Percentiles rank a stretch among this genome's conserved stretches.
Conservation (phyloP, 2,888 invertebrate genomes). For the Eucriotettix oculatus region DNA sequence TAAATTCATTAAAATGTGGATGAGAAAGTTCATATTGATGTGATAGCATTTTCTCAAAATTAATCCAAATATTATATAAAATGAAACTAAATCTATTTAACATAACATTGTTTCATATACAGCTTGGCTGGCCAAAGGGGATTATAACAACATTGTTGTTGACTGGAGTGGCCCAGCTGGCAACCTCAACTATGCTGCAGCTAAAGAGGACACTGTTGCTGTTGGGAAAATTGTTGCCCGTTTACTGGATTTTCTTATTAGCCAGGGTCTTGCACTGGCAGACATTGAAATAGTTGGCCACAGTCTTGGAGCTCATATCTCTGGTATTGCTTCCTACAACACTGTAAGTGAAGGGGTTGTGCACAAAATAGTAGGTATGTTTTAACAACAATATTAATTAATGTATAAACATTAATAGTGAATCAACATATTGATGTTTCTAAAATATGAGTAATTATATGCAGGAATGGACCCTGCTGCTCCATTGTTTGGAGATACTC, state of each 20-base stretch:
- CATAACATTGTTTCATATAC: no score
- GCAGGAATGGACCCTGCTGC: conserved; percentile 9
- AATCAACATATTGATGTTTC: no score
- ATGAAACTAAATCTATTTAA: no score
- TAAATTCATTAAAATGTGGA: no score
- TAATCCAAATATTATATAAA: no score
- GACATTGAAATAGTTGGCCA: conserved; percentile 2
- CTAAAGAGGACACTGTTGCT: neutral
- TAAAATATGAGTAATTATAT: neutral
- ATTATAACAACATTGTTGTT: neutral
- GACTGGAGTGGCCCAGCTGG: conserved; percentile 3
- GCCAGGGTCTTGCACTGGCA: neutral
- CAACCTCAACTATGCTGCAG: neutral
- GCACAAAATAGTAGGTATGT: neutral
- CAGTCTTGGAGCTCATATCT: conserved; percentile 7
- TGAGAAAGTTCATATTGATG: no score
- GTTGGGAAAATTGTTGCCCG: conserved; percentile 1
- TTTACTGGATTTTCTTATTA: conserved; percentile 1
- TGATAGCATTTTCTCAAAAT: no score
- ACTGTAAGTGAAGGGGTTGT: no score
- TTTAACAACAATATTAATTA: no score
- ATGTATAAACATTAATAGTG: no score
- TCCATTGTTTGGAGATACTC: conserved; percentile 1
- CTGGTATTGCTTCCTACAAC: conserved; percentile 1
- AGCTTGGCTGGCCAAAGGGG: no score